A percentile compares a stretch with the other conserved stretches of the same genome.
Evolutionary conservation across 2,888 invertebrate genomes (phyloP).

Genomic region (Acanthosepion lycidas): DNA sequence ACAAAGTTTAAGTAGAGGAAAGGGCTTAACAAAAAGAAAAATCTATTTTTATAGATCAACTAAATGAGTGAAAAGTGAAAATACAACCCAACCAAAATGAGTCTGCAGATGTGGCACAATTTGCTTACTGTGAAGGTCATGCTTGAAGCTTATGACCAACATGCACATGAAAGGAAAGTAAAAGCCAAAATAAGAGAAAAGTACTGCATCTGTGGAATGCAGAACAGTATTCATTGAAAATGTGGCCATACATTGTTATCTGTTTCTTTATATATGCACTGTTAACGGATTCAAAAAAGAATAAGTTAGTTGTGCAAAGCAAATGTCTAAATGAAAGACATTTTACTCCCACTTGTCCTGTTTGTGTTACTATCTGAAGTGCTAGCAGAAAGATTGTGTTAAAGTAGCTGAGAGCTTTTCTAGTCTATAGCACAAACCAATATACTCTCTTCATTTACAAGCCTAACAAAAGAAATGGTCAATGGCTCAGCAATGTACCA

Average conservation of each 20-base stretch:
- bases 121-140: not conserved
- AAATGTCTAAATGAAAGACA: not conserved
- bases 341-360: not conserved
- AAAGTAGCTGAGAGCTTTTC: not conserved
- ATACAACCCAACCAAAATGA: not conserved
- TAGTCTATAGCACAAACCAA: not conserved
- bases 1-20: not conserved
- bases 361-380: not conserved
- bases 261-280: not conserved
- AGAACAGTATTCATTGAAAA: not conserved
- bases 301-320: not conserved
- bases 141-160: not conserved
- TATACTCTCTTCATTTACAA: not conserved
- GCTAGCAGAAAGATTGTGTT: not conserved
- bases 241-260: not conserved
- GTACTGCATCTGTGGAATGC: not conserved
- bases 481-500: not conserved
- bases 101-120: slow-evolving; percentile 9
- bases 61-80: no score
- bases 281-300: not conserved
- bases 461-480: not conserved
- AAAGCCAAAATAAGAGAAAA: not conserved
- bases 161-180: not conserved
- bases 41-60: not conserved
- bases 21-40: not conserved